Percentiles rank a stretch among this genome's conserved stretches.
Conservation (phyloP, 2,888 invertebrate genomes). For the Ornithoptera priamus region DNA sequence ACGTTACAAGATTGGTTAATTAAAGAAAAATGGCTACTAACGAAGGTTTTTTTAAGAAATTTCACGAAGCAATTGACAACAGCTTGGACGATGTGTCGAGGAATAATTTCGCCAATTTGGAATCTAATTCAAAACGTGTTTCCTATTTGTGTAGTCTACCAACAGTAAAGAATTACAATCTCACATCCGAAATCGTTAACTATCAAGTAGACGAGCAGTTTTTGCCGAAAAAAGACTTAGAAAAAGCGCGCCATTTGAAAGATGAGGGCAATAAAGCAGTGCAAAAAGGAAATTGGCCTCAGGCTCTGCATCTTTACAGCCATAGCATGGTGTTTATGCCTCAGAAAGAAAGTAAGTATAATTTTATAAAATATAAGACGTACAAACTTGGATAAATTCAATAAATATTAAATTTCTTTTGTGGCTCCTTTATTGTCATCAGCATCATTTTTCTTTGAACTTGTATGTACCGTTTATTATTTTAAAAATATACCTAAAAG, state of each 20-base stretch:
- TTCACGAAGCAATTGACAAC: constrained; percentile 81
- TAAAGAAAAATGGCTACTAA: constrained; percentile 52
- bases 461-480: too few species aligned
- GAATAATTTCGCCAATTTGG: constrained; percentile 82
- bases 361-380: not conserved
- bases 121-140: constrained; percentile 83
- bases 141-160: constrained; percentile 80
- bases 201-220: constrained; percentile 56
- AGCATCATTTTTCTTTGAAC: not conserved
- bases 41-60: constrained; percentile 82
- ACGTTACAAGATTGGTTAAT: not conserved
- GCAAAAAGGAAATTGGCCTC: constrained; percentile 83
- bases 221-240: constrained; percentile 77
- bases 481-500: too few species aligned
- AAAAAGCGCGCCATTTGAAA: constrained; percentile 83
- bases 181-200: constrained; percentile 62
- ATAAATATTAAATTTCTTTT: too few species aligned
- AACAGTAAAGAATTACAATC: constrained; percentile 72
- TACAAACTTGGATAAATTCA: too few species aligned
- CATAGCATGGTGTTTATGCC: constrained; percentile 85
- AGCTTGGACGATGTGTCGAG: constrained; percentile 78
- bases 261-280: constrained; percentile 87
- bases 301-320: constrained; percentile 85
- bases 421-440: too few species aligned
- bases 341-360: constrained; percentile 82